These are phyloP conservation scores for Galeruca laticollis DNA, from an alignment of 2,888 invertebrate species.

Conservation along the genomic window DNA sequence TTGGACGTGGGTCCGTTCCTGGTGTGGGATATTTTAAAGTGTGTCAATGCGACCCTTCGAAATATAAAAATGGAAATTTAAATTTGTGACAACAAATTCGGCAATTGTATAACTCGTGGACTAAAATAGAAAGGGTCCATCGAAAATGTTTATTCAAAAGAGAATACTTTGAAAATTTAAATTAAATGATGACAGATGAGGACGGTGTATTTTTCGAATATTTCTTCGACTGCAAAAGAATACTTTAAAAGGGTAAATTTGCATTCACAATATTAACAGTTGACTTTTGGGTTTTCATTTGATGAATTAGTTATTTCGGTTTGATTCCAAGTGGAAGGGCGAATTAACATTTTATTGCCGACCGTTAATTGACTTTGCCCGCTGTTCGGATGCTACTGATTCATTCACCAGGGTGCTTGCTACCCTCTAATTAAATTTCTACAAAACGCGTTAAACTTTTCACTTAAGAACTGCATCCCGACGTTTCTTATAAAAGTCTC, in stretches of 20 bases:
- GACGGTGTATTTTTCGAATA: slow-evolving; percentile 49
- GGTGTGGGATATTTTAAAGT: slow-evolving; percentile 1
- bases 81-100: slow-evolving; percentile 63
- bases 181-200: slow-evolving; percentile 57
- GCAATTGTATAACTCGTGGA: slow-evolving; percentile 61
- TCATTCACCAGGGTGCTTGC: slow-evolving; percentile 26
- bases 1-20: neutral
- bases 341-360: slow-evolving; percentile 46
- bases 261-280: slow-evolving; percentile 52
- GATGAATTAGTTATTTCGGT: slow-evolving; percentile 53
- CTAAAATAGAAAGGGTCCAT: slow-evolving; percentile 56
- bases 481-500: slow-evolving; percentile 14
- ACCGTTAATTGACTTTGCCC: slow-evolving; percentile 42
- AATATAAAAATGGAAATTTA: slow-evolving; percentile 64
- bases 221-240: slow-evolving; percentile 48
- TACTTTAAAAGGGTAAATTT: slow-evolving; percentile 53
- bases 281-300: slow-evolving; percentile 53
- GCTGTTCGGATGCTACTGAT: slow-evolving; percentile 36
- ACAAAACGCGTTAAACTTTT: slow-evolving; percentile 20
- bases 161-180: slow-evolving; percentile 63
- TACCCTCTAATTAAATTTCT: slow-evolving; percentile 36
- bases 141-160: slow-evolving; percentile 65
- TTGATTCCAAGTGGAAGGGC: slow-evolving; percentile 42
- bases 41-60: slow-evolving; percentile 47
- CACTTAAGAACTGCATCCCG: slow-evolving; percentile 3